Conservation (phyloP, 2,113 vertebrate species). For the Addax nasomaculatus region DNA sequence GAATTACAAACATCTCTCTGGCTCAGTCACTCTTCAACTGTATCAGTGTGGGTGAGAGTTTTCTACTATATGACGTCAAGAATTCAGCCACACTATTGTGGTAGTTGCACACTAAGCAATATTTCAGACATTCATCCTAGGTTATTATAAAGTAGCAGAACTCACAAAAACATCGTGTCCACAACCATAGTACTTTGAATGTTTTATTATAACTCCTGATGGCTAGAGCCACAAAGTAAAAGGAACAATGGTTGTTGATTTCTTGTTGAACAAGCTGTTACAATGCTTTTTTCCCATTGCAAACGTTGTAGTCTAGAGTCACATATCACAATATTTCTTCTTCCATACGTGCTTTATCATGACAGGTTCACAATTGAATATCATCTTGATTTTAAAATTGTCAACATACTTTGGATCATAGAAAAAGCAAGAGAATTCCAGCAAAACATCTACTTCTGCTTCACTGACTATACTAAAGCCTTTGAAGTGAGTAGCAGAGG, state of each 20-base stretch:
- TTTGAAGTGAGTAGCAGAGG: background rate
- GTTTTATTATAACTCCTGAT: background rate
- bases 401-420: background rate
- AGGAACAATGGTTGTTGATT: background rate
- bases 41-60: background rate
- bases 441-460: background rate
- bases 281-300: background rate
- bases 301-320: background rate
- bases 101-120: fast-evolving
- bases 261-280: background rate
- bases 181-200: background rate
- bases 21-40: background rate
- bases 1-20: background rate
- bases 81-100: background rate
- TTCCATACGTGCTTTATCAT: background rate
- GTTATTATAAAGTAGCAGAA: background rate
- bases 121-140: background rate
- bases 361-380: background rate
- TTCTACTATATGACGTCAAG: background rate
- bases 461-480: background rate
- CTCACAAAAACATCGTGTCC: background rate
- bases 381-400: background rate
- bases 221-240: background rate
- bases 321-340: background rate
- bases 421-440: background rate